Conservation (phyloP, 1,140 invertebrate genomes). For the Drosophila truncata region DNA sequence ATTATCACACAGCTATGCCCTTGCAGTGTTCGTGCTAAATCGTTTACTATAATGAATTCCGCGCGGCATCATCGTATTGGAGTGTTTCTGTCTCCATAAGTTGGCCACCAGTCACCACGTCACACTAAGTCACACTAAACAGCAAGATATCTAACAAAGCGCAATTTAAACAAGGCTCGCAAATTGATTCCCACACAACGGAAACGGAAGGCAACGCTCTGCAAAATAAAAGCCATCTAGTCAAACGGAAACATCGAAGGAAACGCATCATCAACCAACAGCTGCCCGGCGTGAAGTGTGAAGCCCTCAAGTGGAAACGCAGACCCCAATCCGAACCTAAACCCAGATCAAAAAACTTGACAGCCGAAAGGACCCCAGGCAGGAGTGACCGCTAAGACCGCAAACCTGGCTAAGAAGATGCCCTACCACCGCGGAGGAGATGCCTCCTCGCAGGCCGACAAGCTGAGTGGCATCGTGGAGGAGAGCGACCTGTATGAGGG, state of each 20-base stretch:
- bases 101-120: slow-evolving; percentile 30
- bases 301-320: slow-evolving; percentile 11
- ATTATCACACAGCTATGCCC: slow-evolving; percentile 56
- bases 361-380: slow-evolving; percentile 2
- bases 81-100: slow-evolving; percentile 85
- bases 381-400: slow-evolving; percentile 36
- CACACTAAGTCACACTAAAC: slow-evolving; percentile 10
- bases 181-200: slow-evolving; percentile 23
- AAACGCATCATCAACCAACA: slow-evolving; percentile 10
- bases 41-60: slow-evolving; percentile 83
- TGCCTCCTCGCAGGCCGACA: slow-evolving; percentile 81
- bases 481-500: slow-evolving; percentile 90
- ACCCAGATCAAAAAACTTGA: slow-evolving; percentile 45
- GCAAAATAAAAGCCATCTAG: slow-evolving; percentile 35
- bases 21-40: slow-evolving; percentile 71
- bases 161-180: slow-evolving; percentile 32
- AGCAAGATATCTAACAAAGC: slow-evolving; percentile 18
- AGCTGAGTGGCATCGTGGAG: slow-evolving; percentile 88
- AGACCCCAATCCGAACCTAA: slow-evolving; percentile 6
- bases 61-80: slow-evolving; percentile 85
- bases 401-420: slow-evolving; percentile 78
- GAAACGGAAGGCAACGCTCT: slow-evolving; percentile 21
- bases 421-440: slow-evolving; percentile 79
- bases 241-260: slow-evolving; percentile 46
- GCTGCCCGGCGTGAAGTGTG: slow-evolving; percentile 27